These are phyloP conservation scores for Gymnosoma rotundatum DNA, from an alignment of 2,888 invertebrate species.

Conservation along the genomic window DNA sequence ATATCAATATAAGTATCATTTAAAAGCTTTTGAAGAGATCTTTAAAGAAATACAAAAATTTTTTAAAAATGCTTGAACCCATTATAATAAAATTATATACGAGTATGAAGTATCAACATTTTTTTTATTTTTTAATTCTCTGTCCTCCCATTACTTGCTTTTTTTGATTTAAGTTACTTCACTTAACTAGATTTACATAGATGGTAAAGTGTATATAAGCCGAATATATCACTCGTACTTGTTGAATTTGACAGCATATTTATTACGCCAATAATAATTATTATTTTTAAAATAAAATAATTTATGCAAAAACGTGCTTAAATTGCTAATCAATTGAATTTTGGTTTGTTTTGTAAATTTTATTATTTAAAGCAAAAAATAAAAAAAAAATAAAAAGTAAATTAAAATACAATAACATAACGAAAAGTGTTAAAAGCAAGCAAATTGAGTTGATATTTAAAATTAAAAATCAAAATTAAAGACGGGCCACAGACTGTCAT, in stretches of 20 bases:
- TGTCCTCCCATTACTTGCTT: too few relatives aligned
- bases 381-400: constrained; percentile 22
- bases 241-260: constrained; percentile 35
- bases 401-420: neutral
- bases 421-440: neutral
- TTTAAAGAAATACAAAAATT: too few relatives aligned
- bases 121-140: too few relatives aligned
- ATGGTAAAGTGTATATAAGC: too few relatives aligned
- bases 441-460: neutral
- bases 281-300: constrained; percentile 30
- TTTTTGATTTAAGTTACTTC: too few relatives aligned
- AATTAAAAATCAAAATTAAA: neutral
- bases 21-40: too few relatives aligned
- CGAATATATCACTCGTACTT: too few relatives aligned
- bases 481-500: neutral
- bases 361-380: constrained; percentile 55
- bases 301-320: constrained; percentile 56
- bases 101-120: too few relatives aligned
- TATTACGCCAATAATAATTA: constrained; percentile 16
- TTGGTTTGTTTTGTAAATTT: constrained; percentile 33
- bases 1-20: too few relatives aligned
- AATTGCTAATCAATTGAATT: constrained; percentile 54
- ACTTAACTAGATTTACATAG: too few relatives aligned
- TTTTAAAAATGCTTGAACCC: too few relatives aligned
- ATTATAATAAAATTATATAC: too few relatives aligned